A percentile compares a stretch with the other conserved stretches of the same genome.
These are phyloP conservation scores for Strigamia crassipes DNA, from an alignment of 2,888 invertebrate genomes.

Conservation along the genomic window DNA sequence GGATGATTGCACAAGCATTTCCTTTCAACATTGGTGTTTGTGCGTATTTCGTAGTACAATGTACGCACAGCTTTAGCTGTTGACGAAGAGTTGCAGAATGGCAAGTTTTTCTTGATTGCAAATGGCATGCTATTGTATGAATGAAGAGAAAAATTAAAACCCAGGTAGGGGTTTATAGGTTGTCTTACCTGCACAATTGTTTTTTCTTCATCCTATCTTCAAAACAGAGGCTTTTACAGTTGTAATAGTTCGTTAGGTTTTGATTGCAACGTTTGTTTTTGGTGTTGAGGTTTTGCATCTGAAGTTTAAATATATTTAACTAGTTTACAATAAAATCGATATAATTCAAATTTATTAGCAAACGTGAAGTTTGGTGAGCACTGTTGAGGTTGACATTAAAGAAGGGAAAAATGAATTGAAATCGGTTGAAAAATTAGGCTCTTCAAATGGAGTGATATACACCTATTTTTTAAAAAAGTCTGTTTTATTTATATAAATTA, in stretches of 20 bases:
- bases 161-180: not conserved
- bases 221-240: not conserved
- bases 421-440: too few species aligned
- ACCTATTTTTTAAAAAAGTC: too few species aligned
- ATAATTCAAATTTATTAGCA: not conserved
- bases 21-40: not conserved
- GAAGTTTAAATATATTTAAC: not conserved
- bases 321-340: not conserved
- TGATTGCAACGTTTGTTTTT: not conserved
- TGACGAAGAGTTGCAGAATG: not conserved
- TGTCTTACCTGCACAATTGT: not conserved
- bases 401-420: too few species aligned
- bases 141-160: not conserved
- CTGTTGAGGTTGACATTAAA: too few species aligned
- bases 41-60: not conserved
- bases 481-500: too few species aligned
- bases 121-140: not conserved
- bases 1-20: not conserved
- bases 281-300: not conserved
- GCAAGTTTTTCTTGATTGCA: not conserved
- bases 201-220: not conserved
- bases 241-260: not conserved
- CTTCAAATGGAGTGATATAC: too few species aligned
- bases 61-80: not conserved
- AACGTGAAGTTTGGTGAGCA: not conserved